Conservation (phyloP, 2,113 vertebrate genomes). For the Dendropsophus ebraccatus region DNA sequence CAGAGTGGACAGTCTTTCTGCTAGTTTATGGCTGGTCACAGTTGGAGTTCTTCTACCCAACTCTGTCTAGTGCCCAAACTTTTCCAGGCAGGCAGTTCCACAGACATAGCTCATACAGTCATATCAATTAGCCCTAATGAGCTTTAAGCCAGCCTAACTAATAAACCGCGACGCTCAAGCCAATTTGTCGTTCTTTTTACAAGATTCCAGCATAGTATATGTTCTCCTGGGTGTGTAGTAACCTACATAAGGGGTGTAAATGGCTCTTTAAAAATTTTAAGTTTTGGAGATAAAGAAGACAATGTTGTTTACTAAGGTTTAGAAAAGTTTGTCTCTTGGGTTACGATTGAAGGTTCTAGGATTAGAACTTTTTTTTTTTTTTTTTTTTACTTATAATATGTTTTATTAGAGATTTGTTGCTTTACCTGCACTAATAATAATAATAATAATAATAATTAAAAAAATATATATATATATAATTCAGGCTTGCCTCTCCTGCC, state of each 20-base stretch:
- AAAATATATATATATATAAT: no score
- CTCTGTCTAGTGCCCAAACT: conserved; percentile 60
- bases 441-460: no score
- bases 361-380: no score
- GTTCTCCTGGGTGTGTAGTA: not conserved
- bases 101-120: conserved; percentile 59
- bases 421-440: no score
- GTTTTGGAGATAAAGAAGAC: not conserved
- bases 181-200: conserved; percentile 48
- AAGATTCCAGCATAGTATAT: conserved; percentile 56
- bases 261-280: not conserved
- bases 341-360: not conserved
- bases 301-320: not conserved
- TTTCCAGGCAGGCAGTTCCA: conserved; percentile 61
- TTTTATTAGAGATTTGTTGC: no score
- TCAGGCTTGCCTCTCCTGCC: no score
- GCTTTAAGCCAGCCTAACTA: conserved; percentile 62
- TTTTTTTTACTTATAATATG: not conserved
- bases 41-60: conserved; percentile 65
- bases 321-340: not conserved
- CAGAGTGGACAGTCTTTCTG: conserved; percentile 70
- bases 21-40: conserved; percentile 67
- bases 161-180: conserved; percentile 47
- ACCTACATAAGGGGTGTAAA: conserved; percentile 1
- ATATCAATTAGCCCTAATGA: conserved; percentile 66